phyloP scores from a whole-genome alignment of 2,797 vertebrate species.

The Leptatherina wallacei region DNA sequence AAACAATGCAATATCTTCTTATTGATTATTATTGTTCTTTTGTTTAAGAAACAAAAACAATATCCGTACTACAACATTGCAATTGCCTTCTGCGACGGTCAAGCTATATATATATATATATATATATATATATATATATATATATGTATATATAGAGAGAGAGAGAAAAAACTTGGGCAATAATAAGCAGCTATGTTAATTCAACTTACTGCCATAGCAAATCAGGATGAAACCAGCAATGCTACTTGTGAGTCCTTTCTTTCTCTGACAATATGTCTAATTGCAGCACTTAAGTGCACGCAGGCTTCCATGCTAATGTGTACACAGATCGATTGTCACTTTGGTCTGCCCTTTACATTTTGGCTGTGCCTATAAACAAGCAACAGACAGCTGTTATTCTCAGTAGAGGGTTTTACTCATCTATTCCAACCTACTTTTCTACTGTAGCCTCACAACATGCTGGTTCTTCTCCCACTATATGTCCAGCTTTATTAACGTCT shows the following conservation, averaged over 20 bases:
- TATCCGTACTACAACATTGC: too few species aligned
- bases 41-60: too few species aligned
- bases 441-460: conserved; percentile 26
- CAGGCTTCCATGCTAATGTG: conserved; percentile 82
- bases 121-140: background rate
- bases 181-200: conserved; percentile 32
- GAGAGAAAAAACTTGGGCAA: conserved; percentile 24
- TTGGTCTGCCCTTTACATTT: conserved; percentile 66
- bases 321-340: conserved; percentile 82
- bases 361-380: conserved; percentile 67
- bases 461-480: conserved; percentile 32
- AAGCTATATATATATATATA: too few species aligned
- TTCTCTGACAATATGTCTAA: conserved; percentile 80
- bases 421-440: conserved; percentile 13
- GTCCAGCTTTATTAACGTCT: conserved; percentile 35
- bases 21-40: too few species aligned
- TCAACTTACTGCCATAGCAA: conserved; percentile 43
- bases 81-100: too few species aligned
- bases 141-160: too few species aligned
- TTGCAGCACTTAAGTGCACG: conserved; percentile 83
- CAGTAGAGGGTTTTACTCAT: conserved; percentile 37
- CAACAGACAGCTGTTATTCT: conserved; percentile 44
- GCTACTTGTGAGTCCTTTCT: conserved; percentile 49
- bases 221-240: conserved; percentile 44
- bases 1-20: too few species aligned